Base-by-base conservation (phyloP, 2,113 vertebrate species). In the Hippoglossus stenolepis region DNA sequence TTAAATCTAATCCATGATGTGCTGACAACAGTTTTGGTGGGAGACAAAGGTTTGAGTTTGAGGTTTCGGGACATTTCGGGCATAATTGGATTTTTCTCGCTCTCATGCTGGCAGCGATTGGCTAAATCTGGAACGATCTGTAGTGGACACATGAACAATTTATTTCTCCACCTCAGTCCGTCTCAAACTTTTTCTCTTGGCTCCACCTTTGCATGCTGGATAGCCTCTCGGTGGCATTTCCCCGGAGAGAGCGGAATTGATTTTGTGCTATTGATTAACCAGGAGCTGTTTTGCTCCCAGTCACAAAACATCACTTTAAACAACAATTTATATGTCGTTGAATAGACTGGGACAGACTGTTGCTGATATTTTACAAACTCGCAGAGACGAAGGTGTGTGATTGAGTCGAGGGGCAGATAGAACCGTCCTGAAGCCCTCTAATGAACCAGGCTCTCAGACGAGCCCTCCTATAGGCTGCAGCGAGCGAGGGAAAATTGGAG, bases 251-350 rank as follows among this genome's bases (percentile, higher is more conserved):
- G 80, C 51, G 7, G 35, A 66, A 93, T 91, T 84, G 91, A 93
- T 91, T 91, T 88, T 84, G 73, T 77, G 83, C 57, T 92, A 93
- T 93, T 89, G 91, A 93, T 92, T 88, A 90, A 90, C 79, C 83
- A 73, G 81, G 73, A 89, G 83, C 87, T 86, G 85, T 89, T 93
- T 91, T 90, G 90, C 89, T 85, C 85, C 65, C 73, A 84, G 89
- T 85, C 90, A 87, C 89, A 90, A 92, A 90, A 86, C 90, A 91
- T 92, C 90, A 83, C 91, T 93, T 90, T 89, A 88, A 90, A 88
- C 90, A 86, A 91, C 90, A 91, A 92, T 90, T 90, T 90, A 88
- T 90, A 78, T 88, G 86, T 91, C 60, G 24, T 78, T 35, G 83
- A 90, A 86, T 59, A 28, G 71, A 69, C 77, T 64, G 77, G 87